These are phyloP conservation scores for Ifrita kowaldi DNA, from an alignment of 2,113 vertebrate species.

Conservation along the genomic window DNA sequence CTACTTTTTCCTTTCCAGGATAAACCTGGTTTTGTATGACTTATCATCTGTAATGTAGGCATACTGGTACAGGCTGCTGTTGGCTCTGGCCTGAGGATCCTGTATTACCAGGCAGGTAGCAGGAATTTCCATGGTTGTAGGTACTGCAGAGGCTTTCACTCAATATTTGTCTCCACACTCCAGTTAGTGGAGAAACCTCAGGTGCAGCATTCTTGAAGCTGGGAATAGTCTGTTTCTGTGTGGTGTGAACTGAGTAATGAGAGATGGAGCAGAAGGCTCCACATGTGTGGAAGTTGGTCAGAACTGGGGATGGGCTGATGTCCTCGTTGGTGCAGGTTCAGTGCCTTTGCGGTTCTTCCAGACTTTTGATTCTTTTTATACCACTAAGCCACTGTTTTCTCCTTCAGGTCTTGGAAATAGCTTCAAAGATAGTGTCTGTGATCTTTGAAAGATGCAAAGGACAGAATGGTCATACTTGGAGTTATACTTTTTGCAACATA, in stretches of 20 bases:
- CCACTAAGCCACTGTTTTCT: neutral
- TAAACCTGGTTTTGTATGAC: neutral
- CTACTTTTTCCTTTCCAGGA: neutral
- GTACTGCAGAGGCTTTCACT: neutral
- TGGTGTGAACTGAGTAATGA: neutral
- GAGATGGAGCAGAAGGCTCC: neutral
- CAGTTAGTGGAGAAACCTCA: neutral
- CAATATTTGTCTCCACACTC: rapidly evolving
- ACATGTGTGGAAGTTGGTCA: neutral
- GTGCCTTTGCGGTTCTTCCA: neutral
- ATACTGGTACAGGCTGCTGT: neutral
- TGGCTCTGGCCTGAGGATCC: neutral
- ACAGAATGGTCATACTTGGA: neutral
- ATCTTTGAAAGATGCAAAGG: neutral
- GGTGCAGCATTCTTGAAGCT: neutral
- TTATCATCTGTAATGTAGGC: rapidly evolving
- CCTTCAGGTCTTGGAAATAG: neutral
- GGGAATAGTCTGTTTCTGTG: neutral
- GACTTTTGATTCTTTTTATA: neutral
- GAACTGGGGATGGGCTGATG: neutral
- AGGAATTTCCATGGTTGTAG: neutral
- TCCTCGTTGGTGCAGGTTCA: neutral
- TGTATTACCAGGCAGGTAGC: neutral
- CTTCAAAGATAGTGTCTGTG: neutral
- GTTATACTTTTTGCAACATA: neutral